phyloP scores from a whole-genome alignment of 2,888 invertebrate genomes.

The Phania funesta region DNA sequence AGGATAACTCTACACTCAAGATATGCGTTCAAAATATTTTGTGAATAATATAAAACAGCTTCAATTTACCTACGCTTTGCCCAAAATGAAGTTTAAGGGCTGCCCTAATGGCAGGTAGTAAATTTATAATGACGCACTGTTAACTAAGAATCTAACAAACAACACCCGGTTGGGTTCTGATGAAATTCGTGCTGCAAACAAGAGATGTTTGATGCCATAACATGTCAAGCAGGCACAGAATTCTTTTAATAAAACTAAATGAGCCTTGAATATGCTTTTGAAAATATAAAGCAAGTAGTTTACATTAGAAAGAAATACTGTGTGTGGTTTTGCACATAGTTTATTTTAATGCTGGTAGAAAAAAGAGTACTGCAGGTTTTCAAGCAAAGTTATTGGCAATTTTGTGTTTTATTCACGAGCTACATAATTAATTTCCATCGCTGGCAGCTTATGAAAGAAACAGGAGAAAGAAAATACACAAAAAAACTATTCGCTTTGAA shows the following conservation, averaged over 20 bases:
- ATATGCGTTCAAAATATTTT: neutral
- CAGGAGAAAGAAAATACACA: neutral
- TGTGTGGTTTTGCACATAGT: neutral
- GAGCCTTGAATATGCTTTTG: slow-evolving; percentile 46
- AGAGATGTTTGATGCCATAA: slow-evolving; percentile 46
- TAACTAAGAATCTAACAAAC: neutral
- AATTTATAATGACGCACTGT: neutral
- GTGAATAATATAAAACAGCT: neutral
- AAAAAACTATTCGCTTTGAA: slow-evolving; percentile 21
- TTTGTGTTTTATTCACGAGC: neutral
- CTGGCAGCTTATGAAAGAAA: slow-evolving; percentile 10
- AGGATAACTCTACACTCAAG: slow-evolving; percentile 37
- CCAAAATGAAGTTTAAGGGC: neutral
- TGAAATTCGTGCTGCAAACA: slow-evolving; percentile 21
- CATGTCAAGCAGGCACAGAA: slow-evolving; percentile 21
- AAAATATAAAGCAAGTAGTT: slow-evolving; percentile 30
- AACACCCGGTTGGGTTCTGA: neutral
- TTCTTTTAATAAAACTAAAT: slow-evolving; percentile 49
- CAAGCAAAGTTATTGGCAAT: slow-evolving; percentile 7
- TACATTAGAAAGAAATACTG: neutral
- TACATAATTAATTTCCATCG: slow-evolving; percentile 32
- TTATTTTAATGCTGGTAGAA: neutral
- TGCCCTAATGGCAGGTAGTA: neutral
- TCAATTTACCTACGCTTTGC: neutral
- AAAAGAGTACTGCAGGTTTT: slow-evolving; percentile 6